Percentiles rank a stretch among this genome's conserved stretches.
These are phyloP conservation scores for Colinus virginianus DNA, from an alignment of 2,113 vertebrate species.

Conservation along the genomic window DNA sequence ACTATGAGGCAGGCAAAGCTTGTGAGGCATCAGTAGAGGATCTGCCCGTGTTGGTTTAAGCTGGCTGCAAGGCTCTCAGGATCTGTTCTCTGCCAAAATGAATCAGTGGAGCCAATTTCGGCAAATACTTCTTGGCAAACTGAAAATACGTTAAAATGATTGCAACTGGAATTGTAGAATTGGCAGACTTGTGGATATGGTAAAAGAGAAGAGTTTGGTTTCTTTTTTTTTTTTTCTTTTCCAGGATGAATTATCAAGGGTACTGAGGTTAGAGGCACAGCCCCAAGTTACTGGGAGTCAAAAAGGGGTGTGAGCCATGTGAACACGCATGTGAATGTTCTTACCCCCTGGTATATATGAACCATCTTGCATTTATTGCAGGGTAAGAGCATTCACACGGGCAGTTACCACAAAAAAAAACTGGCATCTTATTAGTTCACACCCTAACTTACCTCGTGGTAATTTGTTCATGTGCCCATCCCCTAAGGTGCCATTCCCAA, in stretches of 20 bases:
- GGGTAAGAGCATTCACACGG: constrained; percentile 58
- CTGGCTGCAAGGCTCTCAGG: neutral
- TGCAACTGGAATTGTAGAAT: neutral
- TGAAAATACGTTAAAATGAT: neutral
- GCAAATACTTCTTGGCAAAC: neutral
- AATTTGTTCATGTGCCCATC: constrained; percentile 65
- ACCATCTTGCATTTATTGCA: constrained; percentile 46
- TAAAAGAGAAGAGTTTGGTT: neutral
- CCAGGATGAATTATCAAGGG: neutral
- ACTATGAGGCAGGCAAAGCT: neutral
- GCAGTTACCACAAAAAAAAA: constrained; percentile 66
- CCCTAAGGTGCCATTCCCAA: constrained; percentile 65
- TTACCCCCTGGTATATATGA: constrained; percentile 48
- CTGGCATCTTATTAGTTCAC: constrained; percentile 64
- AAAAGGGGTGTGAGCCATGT: constrained; percentile 51
- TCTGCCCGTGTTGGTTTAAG: neutral
- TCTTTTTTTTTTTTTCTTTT: neutral
- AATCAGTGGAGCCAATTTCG: neutral
- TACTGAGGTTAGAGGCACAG: constrained; percentile 31
- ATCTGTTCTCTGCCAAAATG: neutral
- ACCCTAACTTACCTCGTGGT: constrained; percentile 61
- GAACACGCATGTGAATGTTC: constrained; percentile 40
- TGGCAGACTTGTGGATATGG: neutral
- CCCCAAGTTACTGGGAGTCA: constrained; percentile 42
- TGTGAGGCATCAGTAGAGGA: neutral